phyloP scores from a whole-genome alignment of 2,888 invertebrate species.

The Acanthopleura granulata region DNA sequence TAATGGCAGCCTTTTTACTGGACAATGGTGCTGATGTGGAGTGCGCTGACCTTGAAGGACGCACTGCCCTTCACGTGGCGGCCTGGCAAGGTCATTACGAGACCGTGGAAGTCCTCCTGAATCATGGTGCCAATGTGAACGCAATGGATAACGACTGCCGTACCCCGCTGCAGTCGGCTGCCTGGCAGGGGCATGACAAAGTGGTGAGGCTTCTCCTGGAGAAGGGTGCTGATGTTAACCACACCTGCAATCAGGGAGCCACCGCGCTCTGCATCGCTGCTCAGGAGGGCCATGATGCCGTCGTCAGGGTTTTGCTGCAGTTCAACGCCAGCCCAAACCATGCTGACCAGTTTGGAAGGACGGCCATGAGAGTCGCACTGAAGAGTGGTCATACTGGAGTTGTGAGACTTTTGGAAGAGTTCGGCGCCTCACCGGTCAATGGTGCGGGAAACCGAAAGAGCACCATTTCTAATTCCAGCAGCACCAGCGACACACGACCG shows the following conservation, averaged over 20 bases:
- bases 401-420: conserved; percentile 72
- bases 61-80: conserved; percentile 83
- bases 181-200: conserved; percentile 93
- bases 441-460: conserved; percentile 51
- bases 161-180: conserved; percentile 93
- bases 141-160: conserved; percentile 72
- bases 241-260: conserved; percentile 95
- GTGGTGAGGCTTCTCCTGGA: conserved; percentile 84
- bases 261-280: conserved; percentile 94
- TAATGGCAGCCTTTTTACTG: conserved; percentile 73
- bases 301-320: conserved; percentile 79
- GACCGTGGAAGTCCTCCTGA: conserved; percentile 88
- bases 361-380: conserved; percentile 81
- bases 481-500: conserved; percentile 47
- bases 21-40: conserved; percentile 80
- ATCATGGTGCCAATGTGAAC: conserved; percentile 88
- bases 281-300: conserved; percentile 94
- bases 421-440: conserved; percentile 74
- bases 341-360: conserved; percentile 70
- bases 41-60: conserved; percentile 89
- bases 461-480: conserved; percentile 55
- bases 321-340: conserved; percentile 70
- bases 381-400: conserved; percentile 92
- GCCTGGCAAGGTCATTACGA: conserved; percentile 92
- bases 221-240: conserved; percentile 86